Evolutionary conservation across 2,113 vertebrate species (phyloP).

Genomic region (Oncorhynchus masou): DNA sequence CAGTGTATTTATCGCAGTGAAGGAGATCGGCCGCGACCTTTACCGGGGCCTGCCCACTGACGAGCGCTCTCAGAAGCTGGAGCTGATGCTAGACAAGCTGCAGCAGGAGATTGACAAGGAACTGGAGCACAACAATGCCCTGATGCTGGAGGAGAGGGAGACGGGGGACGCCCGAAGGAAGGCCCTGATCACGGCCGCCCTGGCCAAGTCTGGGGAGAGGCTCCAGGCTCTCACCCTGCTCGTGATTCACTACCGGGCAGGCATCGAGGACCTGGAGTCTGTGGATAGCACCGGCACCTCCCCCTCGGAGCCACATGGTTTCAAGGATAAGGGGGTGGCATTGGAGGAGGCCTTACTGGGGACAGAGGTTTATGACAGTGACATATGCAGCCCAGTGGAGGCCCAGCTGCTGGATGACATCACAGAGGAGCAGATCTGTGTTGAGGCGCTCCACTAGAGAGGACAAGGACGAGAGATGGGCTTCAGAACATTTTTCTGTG

Average conservation of each 20-base stretch:
- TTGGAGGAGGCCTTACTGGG: constrained; percentile 77
- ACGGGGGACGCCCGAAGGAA: constrained; percentile 80
- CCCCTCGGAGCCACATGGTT: constrained; percentile 80
- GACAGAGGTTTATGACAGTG: constrained; percentile 83
- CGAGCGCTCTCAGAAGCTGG: constrained; percentile 93
- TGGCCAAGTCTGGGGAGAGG: constrained; percentile 90
- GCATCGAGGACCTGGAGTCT: constrained; percentile 93
- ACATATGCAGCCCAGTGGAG: constrained; percentile 80
- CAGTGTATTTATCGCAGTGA: constrained; percentile 95
- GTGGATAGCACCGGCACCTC: constrained; percentile 84
- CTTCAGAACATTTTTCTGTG: constrained; percentile 12
- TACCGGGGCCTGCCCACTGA: constrained; percentile 93
- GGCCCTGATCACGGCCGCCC: constrained; percentile 78
- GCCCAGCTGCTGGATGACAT: constrained; percentile 79
- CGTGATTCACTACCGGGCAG: constrained; percentile 96
- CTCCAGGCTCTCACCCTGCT: constrained; percentile 95
- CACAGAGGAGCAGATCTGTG: constrained; percentile 81
- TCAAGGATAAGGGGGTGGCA: constrained; percentile 80
- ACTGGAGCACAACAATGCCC: constrained; percentile 91
- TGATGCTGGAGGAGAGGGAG: constrained; percentile 86
- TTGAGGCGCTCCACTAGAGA: constrained; percentile 71
- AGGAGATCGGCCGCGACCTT: constrained; percentile 94
- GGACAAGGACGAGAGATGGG: background rate
- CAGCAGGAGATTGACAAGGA: constrained; percentile 98
- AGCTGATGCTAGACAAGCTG: constrained; percentile 96